Percentiles rank a stretch among this genome's conserved stretches.
phyloP scores from a whole-genome alignment of 2,797 vertebrate species.

The Phrynocephalus guinanensis region DNA sequence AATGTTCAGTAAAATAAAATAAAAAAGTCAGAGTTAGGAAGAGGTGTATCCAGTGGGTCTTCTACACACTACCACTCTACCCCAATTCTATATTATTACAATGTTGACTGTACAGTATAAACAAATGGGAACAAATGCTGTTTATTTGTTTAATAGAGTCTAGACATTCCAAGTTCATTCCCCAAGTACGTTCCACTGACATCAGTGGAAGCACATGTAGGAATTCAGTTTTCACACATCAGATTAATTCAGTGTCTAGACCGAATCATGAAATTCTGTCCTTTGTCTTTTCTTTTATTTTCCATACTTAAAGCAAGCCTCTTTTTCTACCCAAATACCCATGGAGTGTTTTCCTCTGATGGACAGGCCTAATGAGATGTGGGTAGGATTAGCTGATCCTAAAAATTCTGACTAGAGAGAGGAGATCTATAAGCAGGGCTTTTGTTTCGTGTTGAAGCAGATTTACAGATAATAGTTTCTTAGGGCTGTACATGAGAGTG shows the following conservation, averaged over 20 bases:
- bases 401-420: background rate
- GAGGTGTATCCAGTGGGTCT: background rate
- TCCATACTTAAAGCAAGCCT: background rate
- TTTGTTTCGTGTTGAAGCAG: background rate
- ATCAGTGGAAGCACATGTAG: too few species aligned
- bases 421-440: background rate
- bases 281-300: background rate
- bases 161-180: too few species aligned
- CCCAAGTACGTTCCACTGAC: too few species aligned
- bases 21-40: too few species aligned
- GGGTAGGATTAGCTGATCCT: background rate
- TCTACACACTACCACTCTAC: background rate
- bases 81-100: conserved; percentile 24
- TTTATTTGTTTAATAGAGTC: background rate
- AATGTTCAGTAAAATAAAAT: background rate
- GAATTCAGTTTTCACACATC: too few species aligned
- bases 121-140: background rate
- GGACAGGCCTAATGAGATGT: background rate
- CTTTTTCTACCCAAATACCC: background rate
- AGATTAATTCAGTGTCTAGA: too few species aligned
- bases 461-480: conserved; percentile 14
- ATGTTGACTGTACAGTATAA: conserved; percentile 9
- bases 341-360: background rate
- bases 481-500: background rate
- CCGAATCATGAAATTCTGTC: too few species aligned